Percentiles rank a stretch among this genome's conserved stretches.
Evolutionary conservation across 2,888 invertebrate genomes (phyloP).

Genomic region (Julus scandinavius): DNA sequence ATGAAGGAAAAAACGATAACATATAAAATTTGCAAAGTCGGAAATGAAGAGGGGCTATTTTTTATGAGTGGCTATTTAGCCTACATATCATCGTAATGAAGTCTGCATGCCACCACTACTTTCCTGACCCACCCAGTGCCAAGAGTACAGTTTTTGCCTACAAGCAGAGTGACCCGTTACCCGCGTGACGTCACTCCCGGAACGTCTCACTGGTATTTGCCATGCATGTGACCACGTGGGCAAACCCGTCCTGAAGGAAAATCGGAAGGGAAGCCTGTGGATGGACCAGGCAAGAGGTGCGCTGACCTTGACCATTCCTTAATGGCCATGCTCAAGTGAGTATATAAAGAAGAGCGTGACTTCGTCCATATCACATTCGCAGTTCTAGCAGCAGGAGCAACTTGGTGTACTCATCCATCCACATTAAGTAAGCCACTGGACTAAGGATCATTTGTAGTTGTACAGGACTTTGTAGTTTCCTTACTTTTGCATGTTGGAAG

Average conservation of each 20-base stretch:
- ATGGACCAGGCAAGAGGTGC: neutral
- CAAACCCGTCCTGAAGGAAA: constrained; percentile 26
- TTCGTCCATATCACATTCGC: neutral
- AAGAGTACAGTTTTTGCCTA: constrained; percentile 30
- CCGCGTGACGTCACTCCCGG: constrained; percentile 49
- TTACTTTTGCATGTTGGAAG: neutral
- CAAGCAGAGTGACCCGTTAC: constrained; percentile 47
- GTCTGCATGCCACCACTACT: constrained; percentile 8
- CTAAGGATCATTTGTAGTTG: neutral
- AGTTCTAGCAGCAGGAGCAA: neutral
- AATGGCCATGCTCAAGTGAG: neutral
- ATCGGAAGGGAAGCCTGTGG: neutral
- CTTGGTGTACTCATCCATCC: neutral
- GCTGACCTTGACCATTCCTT: constrained; percentile 38
- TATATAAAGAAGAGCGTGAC: constrained; percentile 12
- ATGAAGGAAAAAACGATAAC: neutral
- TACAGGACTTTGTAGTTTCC: neutral
- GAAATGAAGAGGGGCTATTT: neutral
- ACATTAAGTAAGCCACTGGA: constrained; percentile 7
- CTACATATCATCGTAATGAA: neutral
- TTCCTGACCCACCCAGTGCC: constrained; percentile 39
- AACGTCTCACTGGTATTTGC: constrained; percentile 27
- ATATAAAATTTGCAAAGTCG: neutral
- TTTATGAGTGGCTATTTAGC: neutral
- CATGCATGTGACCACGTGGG: constrained; percentile 10